Evolutionary conservation across 2,797 vertebrate genomes (phyloP), one percentile per base, ranked within the genome.

Genomic region (Huso huso): DNA sequence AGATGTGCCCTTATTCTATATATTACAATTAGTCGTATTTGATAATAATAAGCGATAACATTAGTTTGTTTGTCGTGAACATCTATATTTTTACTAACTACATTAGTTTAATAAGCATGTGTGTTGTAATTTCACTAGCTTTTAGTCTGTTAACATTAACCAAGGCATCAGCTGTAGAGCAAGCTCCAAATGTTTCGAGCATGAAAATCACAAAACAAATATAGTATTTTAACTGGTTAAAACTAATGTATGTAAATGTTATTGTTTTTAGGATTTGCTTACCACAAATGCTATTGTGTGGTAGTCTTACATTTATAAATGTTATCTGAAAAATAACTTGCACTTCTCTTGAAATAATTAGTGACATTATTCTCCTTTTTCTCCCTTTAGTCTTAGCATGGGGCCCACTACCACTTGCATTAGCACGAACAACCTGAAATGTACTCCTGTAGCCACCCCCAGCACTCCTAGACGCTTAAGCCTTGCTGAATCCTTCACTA

Each of bases 401-500:
- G 78, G 87, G 69, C 90, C 92, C 62, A 80, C 84, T 0, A 86
- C 93, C 69, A 92, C 93, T 79, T 90, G 91, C 69, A 79, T 87
- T 71, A 94, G 89, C 77, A 87, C 84, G 69, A 87, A 85, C 79
- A 75, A 77, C 58, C 78, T 93, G 75, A 83, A 94, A 74, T 86
- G 90, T 55, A 96, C 95, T 0, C 94, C 95, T 0, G 91, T 88
- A 61, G 93, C 78, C 66, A 96, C 96, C 0, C 94, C 95, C 0
- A 95, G 94, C 79, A 94, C 93, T 0, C 92, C 94, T 7, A 92
- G 93, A 70, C 90, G 93, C 57, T 80, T 91, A 75, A 93, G 94
- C 71, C 85, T 96, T 70, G 96, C 95, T 0, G 96, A 99, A 75
- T 99, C 97, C 72, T 99, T 93, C 71, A 99, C 97, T 10, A 99